Conservation (phyloP, 2,113 vertebrate genomes). For the Hippocampus abdominalis region DNA sequence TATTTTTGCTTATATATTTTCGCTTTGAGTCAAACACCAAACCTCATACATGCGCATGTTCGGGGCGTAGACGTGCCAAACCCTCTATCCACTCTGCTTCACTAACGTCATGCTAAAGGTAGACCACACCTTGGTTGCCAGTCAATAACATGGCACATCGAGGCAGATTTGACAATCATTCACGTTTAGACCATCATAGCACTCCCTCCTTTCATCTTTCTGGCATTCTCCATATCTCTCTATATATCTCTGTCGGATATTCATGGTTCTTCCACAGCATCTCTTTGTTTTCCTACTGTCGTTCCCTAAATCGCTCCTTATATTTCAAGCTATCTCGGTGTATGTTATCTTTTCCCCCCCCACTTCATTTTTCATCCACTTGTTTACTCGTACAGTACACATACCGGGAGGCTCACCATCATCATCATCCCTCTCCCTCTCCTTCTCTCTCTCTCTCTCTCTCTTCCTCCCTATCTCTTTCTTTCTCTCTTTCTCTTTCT, state of each 20-base stretch:
- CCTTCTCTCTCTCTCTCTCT: neutral
- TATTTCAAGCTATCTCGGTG: slow-evolving; percentile 9
- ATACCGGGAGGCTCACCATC: slow-evolving; percentile 32
- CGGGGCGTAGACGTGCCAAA: no score
- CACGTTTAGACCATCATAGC: no score
- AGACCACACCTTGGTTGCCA: neutral
- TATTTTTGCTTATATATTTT: no score
- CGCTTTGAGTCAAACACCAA: neutral
- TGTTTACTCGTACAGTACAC: slow-evolving; percentile 39
- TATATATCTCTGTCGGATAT: slow-evolving; percentile 4
- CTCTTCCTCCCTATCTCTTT: neutral
- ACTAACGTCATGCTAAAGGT: no score
- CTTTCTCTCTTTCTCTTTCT: slow-evolving; percentile 4
- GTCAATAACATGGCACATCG: neutral
- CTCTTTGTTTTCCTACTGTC: neutral
- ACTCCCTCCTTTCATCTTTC: neutral
- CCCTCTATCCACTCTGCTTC: no score
- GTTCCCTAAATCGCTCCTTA: neutral
- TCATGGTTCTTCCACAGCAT: slow-evolving; percentile 8
- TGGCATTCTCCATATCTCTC: neutral
- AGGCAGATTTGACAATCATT: no score
- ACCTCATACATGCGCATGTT: no score
- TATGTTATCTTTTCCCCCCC: neutral
- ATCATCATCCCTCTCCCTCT: slow-evolving; percentile 31
- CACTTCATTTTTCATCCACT: slow-evolving; percentile 12